Evolutionary conservation across 2,797 vertebrate species (phyloP).

Genomic region (Dicrostonyx torquatus): DNA sequence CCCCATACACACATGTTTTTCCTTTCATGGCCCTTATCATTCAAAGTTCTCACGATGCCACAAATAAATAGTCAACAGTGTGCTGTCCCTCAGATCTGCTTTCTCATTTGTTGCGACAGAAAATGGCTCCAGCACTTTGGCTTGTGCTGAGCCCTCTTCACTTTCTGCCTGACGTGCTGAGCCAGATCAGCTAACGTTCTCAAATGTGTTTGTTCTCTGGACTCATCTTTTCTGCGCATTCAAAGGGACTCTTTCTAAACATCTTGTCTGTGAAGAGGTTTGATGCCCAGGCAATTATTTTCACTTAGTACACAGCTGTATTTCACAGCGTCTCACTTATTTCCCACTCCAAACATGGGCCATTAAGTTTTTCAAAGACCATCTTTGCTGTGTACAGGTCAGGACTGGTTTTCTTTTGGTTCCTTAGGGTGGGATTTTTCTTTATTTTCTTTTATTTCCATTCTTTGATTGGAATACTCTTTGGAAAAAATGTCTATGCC

Average conservation of each 20-base stretch:
- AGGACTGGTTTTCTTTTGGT: conserved; percentile 32
- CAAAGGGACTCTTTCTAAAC: conserved; percentile 35
- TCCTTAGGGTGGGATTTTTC: conserved; percentile 34
- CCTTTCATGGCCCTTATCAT: not conserved
- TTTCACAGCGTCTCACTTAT: conserved; percentile 44
- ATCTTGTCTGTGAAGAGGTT: conserved; percentile 46
- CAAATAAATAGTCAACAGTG: conserved; percentile 26
- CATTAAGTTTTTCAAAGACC: not conserved
- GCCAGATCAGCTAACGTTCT: conserved; percentile 29
- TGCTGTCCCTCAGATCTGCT: not conserved
- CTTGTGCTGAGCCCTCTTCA: conserved; percentile 27
- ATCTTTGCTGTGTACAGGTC: not conserved
- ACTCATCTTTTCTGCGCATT: conserved; percentile 43
- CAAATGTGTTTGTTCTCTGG: conserved; percentile 46
- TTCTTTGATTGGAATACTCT: conserved; percentile 22
- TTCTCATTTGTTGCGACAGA: conserved; percentile 20
- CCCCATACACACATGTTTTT: not conserved
- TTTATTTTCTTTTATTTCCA: conserved; percentile 34
- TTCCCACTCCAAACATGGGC: conserved; percentile 28
- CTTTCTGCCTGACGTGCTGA: not conserved
- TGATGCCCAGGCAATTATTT: conserved; percentile 42
- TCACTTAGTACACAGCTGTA: conserved; percentile 43
- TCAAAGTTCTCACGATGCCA: not conserved
- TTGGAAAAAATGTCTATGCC: not conserved
- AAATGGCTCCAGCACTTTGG: conserved; percentile 31